Evolutionary conservation across 2,113 vertebrate species (phyloP), one percentile per base, ranked within the genome.

Genomic region (Xiphophorus hellerii): DNA sequence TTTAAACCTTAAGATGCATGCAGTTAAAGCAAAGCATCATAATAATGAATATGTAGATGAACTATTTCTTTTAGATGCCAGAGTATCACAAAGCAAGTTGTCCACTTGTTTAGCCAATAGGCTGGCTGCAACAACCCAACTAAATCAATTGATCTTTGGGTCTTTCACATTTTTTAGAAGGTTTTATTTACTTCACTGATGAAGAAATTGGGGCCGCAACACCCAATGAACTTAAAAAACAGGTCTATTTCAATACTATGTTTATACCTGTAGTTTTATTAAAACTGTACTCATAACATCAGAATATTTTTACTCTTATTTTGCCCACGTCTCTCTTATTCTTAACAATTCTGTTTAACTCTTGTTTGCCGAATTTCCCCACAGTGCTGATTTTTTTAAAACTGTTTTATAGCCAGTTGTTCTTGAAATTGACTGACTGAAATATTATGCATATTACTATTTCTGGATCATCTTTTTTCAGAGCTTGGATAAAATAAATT

Each of bases 1-100:
- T 71, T 71, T 30, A 62, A 73, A 70, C 39, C 22, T 58, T 6
- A 71, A 73, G 60, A 2, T 62, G 14, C 15, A 42, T 13, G 15
- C 27, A 35, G 30, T 60, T 37, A 48, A 0, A 65, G 29, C 35
- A 3, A 27, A 35, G 15, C 42, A 62, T 7, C 2, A 12, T 66
- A 25, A 22, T 27, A 1, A 27, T 27, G n/a, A 9, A 3, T 28
- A 48, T 11, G 33, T 10, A 17, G 22, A 58, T 10, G n/a, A 25
- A 58, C 7, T n/a, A 58, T 58, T 25, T n/a, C 2, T n/a, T 58
- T 8, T 58, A 20, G 44, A 48, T 17, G 20, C 25, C 29, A 64
- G 27, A 35, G 15, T 42, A 62, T 42, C 27, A 61, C n/a, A 39
- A 62, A 62, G 5, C 10, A 28, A n/a, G 8, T 13, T 61, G 4